A percentile compares a stretch with the other conserved stretches of the same genome.
phyloP scores from a whole-genome alignment of 2,113 vertebrate species.

The Periophthalmus modestus region DNA sequence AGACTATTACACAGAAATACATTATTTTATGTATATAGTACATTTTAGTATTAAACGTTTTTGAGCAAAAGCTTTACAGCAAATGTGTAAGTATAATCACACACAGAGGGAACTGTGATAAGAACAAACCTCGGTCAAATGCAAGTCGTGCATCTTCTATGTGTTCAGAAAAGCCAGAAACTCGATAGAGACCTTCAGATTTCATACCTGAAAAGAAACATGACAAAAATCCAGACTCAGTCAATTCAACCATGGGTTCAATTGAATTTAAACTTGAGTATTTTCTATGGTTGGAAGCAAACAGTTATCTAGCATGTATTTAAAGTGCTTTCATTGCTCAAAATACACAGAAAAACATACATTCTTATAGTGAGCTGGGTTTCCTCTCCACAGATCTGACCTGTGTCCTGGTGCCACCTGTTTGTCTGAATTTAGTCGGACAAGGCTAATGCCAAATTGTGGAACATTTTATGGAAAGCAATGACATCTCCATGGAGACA shows the following conservation, averaged over 20 bases:
- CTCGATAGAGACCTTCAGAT: slow-evolving; percentile 95
- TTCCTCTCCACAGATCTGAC: no score
- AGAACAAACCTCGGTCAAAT: slow-evolving; percentile 91
- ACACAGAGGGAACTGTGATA: slow-evolving; percentile 15
- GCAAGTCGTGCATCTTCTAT: slow-evolving; percentile 94
- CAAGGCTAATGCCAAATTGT: no score
- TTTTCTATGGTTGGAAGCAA: neutral
- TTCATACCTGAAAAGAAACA: slow-evolving; percentile 82
- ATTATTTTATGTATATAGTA: neutral
- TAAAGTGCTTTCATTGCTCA: neutral
- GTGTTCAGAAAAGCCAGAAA: slow-evolving; percentile 96
- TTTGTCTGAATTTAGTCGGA: no score
- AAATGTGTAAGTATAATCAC: neutral
- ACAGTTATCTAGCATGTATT: no score
- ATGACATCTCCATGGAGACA: no score
- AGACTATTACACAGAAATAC: neutral
- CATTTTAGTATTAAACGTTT: neutral
- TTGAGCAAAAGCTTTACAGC: neutral
- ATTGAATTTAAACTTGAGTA: neutral
- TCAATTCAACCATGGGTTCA: neutral
- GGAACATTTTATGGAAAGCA: no score
- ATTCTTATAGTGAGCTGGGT: neutral
- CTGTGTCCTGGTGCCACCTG: no score
- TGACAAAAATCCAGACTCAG: neutral
- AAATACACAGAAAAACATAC: neutral